Percentiles rank a stretch among this genome's conserved stretches.
phyloP scores from a whole-genome alignment of 2,888 invertebrate genomes.

The Adelognathus sp. region DNA sequence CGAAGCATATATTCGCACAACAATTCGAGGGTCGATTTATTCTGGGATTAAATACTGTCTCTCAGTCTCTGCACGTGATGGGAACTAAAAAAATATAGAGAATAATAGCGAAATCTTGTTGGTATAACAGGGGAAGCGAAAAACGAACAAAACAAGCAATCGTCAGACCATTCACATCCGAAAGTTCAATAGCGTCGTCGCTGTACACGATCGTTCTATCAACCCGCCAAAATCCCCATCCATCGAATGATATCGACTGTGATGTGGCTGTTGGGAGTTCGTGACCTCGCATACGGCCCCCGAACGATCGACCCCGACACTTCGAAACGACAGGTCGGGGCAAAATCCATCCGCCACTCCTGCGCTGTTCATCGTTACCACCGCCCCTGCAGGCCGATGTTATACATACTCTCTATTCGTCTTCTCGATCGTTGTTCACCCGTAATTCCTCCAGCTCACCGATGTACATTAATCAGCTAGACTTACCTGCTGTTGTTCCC shows the following conservation, averaged over 20 bases:
- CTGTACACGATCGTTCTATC: background rate
- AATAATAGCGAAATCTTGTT: too few relatives aligned
- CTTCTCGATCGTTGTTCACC: slow-evolving; percentile 38
- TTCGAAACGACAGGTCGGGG: slow-evolving; percentile 39
- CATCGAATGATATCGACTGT: slow-evolving; percentile 43
- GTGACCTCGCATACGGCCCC: slow-evolving; percentile 47
- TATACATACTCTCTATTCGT: background rate
- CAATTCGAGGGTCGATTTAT: too few relatives aligned
- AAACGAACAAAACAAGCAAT: slow-evolving; percentile 23
- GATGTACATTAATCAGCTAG: slow-evolving; percentile 54
- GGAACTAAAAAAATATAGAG: too few relatives aligned
- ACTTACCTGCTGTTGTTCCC: slow-evolving; percentile 49
- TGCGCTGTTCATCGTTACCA: background rate
- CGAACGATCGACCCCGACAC: slow-evolving; percentile 44
- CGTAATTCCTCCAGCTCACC: slow-evolving; percentile 50
- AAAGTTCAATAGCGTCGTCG: slow-evolving; percentile 40
- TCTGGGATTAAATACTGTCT: too few relatives aligned
- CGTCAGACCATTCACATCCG: slow-evolving; percentile 26
- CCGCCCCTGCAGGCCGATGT: background rate
- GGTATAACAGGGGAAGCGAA: background rate
- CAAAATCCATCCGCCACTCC: slow-evolving; percentile 13
- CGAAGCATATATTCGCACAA: too few relatives aligned
- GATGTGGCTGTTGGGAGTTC: slow-evolving; percentile 37
- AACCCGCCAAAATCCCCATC: background rate
- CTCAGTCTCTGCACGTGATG: too few relatives aligned